Conservation (phyloP, 1,140 invertebrate genomes). For the Eueides isabella region DNA sequence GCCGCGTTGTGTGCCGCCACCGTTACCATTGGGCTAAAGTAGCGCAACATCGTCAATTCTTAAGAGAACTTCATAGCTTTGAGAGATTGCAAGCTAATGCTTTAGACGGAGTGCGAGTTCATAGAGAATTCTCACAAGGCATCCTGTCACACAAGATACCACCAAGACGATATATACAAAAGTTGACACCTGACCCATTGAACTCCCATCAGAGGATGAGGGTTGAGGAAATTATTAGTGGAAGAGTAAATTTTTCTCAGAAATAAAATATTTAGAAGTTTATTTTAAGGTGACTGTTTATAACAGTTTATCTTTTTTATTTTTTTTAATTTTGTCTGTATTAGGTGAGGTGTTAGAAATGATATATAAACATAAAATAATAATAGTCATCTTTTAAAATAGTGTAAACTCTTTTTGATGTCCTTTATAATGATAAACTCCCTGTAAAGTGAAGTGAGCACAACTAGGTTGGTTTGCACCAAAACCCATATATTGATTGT, state of each 20-base stretch:
- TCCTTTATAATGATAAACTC: no score
- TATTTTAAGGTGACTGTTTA: background rate
- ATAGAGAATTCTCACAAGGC: conserved; percentile 77
- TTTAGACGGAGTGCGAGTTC: conserved; percentile 75
- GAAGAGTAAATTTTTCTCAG: conserved; percentile 56
- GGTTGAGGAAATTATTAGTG: conserved; percentile 73
- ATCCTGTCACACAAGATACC: conserved; percentile 78
- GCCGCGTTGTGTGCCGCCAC: conserved; percentile 72
- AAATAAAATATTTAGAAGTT: conserved; percentile 48
- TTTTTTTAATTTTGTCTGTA: background rate
- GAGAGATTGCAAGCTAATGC: conserved; percentile 76
- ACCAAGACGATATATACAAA: conserved; percentile 68
- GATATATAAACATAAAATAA: no score
- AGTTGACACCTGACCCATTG: conserved; percentile 68
- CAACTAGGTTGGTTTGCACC: no score
- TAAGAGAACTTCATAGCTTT: conserved; percentile 73
- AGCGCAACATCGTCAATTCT: conserved; percentile 71
- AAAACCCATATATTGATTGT: no score
- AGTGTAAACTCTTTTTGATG: no score
- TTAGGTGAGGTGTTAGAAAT: background rate
- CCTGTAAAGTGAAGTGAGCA: background rate
- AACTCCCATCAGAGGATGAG: conserved; percentile 69
- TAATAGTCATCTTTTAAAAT: no score
- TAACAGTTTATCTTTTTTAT: no score
- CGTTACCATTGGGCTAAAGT: conserved; percentile 72